phyloP scores from a whole-genome alignment of 2,888 invertebrate genomes.

The Trachelus stipa region DNA sequence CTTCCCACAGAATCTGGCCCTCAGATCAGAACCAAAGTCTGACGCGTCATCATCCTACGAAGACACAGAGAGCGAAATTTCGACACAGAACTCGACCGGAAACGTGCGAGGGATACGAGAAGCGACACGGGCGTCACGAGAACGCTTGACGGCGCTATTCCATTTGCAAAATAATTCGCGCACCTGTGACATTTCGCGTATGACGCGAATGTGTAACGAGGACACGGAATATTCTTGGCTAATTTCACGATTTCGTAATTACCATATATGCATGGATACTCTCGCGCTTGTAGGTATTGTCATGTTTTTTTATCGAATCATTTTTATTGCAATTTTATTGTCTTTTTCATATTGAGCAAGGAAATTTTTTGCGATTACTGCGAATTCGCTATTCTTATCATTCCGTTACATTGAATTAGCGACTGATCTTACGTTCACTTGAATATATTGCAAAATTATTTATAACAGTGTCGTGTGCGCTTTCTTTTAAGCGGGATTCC shows the following conservation, averaged over 20 bases:
- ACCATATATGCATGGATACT: background rate
- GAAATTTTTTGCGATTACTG: background rate
- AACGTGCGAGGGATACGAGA: background rate
- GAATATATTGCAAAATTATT: too few species aligned
- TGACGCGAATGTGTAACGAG: background rate
- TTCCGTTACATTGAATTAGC: background rate
- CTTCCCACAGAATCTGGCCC: constrained; percentile 54
- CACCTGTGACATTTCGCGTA: constrained; percentile 3
- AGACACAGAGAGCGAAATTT: constrained; percentile 2
- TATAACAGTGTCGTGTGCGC: too few species aligned
- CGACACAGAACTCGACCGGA: constrained; percentile 6
- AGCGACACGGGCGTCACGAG: background rate
- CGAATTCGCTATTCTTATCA: background rate
- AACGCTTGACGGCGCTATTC: background rate
- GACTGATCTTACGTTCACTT: too few species aligned
- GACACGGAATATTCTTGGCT: constrained; percentile 3
- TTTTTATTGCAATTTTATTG: background rate
- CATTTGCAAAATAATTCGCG: background rate
- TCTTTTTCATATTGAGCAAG: background rate
- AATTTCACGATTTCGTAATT: constrained; percentile 1
- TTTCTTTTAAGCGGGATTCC: too few species aligned
- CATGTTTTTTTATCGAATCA: background rate
- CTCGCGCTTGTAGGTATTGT: background rate
- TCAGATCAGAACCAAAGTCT: constrained; percentile 58
- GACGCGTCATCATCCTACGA: constrained; percentile 29